Percentiles rank a stretch among this genome's conserved stretches.
Conservation (phyloP, 2,113 vertebrate genomes). For the Paradoxurus hermaphroditus region DNA sequence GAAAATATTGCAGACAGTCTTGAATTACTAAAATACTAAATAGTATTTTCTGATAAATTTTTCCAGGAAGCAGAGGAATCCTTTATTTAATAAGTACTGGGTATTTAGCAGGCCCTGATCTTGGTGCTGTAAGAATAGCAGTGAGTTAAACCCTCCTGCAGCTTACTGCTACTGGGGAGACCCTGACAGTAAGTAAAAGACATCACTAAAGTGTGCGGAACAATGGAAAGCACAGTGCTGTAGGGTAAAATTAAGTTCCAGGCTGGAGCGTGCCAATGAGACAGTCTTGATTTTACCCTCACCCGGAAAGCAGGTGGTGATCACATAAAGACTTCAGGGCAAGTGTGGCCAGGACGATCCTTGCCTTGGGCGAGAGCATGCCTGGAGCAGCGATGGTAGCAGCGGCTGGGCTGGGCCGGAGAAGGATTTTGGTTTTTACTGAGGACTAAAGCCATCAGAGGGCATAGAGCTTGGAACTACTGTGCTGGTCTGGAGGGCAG, state of each 20-base stretch:
- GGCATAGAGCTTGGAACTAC: too few relatives aligned
- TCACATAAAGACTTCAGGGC: too few relatives aligned
- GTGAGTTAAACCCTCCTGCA: not conserved
- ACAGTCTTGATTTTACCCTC: not conserved
- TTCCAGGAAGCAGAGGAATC: not conserved
- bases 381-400: too few relatives aligned
- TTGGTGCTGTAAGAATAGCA: not conserved
- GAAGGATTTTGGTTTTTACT: too few relatives aligned
- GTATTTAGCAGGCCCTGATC: not conserved
- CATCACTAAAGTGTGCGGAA: too few relatives aligned
- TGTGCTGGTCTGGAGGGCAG: too few relatives aligned
- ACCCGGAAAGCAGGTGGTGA: not conserved
- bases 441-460: too few relatives aligned
- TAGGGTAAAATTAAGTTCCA: not conserved
- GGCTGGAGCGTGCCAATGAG: fast-evolving
- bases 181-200: not conserved
- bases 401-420: too few relatives aligned
- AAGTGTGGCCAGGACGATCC: too few relatives aligned
- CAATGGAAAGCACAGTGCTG: not conserved
- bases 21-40: not conserved
- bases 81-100: not conserved
- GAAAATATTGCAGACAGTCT: not conserved
- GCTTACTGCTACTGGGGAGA: not conserved
- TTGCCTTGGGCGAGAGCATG: too few relatives aligned
- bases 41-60: not conserved